Evolutionary conservation across 2,888 invertebrate genomes (phyloP), one percentile per base, ranked within the genome.

Genomic region (Diaprepes abbreviatus): DNA sequence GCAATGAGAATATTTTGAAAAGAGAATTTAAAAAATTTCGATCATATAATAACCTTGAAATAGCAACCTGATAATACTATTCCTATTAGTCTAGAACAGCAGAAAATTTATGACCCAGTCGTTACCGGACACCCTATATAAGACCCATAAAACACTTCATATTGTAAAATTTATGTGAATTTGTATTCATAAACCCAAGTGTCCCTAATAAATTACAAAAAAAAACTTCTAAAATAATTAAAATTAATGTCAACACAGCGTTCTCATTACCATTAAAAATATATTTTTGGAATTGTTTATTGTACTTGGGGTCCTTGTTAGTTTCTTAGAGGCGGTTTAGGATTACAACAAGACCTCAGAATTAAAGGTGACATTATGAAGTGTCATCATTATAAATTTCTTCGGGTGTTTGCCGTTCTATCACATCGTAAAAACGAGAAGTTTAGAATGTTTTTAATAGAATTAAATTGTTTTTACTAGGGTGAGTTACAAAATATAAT

Each of bases 271-370:
- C 36, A 36, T 36, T 36, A 36, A 36, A 36, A 36, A 36, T 36
- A n/a, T 36, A 36, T 36, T 36, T 36, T 12, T 36, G 12, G 36
- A 36, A 36, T 36, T 36, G 36, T 36, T 36, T 36, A 36, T 36
- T 36, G 12, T 36, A 2, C 2, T 36, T 36, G 3, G 12, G 36
- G 36, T 36, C 14, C 36, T 14, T 14, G 36, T 36, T 36, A 36
- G 3, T 36, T 36, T 12, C 14, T 36, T 7, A 36, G 14, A 2
- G 12, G 3, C 6, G 14, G 36, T 36, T 12, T 36, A n/a, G 14
- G n/a, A 12, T 36, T 36, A 12, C 36, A 36, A 33, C 33, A 10
- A 33, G 36, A 12, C 36, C 3, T 36, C 36, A 36, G 9, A 36
- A 36, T 14, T 36, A 14, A 14, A 36, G 36, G 36, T 36, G 36